Evolutionary conservation across 2,113 vertebrate species (phyloP), one percentile per base, ranked within the genome.

Genomic region (Xyliphius kryptos): DNA sequence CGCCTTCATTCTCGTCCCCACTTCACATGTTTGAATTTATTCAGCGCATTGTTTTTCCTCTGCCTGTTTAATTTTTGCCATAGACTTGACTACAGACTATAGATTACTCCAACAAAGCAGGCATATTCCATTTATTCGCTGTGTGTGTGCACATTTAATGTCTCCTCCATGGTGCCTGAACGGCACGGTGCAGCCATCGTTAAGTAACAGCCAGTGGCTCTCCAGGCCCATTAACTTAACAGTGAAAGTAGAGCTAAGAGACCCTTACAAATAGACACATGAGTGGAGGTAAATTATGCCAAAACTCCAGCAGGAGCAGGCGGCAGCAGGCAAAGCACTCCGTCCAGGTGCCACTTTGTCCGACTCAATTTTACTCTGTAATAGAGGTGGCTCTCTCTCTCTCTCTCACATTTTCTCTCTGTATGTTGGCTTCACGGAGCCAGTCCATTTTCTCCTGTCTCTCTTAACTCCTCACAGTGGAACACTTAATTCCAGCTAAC

Each of bases 291-390:
- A 82, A 85, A 86, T 88, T 86, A 86, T 85, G 81, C 82, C 76
- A 79, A 83, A 82, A 82, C 51, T 69, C 66, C 26, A 48, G 62
- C 51, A 41, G 62, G 14, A 62, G 67, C 61, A 41, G 56, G 62
- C 56, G 62, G 69, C 51, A 38, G 63, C 46, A 61, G 58, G 53
- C 46, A 56, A 67, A 71, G 53, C 58, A 56, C 60, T 69, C 67
- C 59, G 49, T 68, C 63, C 80, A 82, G 77, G 79, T 84, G 83
- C 81, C 82, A 84, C 79, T 84, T 83, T 82, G 74, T 69, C 83
- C 53, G 73, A 83, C 80, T 87, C 83, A 81, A 87, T 87, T 85
- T 81, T 85, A 76, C 79, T 82, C 83, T 86, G 80, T 88, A 86
- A 87, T 86, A 79, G 82, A 87, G 84, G 71, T 60, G 56, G 62